Conservation (phyloP, 1,140 invertebrate genomes). For the Rhopalosiphum padi region DNA sequence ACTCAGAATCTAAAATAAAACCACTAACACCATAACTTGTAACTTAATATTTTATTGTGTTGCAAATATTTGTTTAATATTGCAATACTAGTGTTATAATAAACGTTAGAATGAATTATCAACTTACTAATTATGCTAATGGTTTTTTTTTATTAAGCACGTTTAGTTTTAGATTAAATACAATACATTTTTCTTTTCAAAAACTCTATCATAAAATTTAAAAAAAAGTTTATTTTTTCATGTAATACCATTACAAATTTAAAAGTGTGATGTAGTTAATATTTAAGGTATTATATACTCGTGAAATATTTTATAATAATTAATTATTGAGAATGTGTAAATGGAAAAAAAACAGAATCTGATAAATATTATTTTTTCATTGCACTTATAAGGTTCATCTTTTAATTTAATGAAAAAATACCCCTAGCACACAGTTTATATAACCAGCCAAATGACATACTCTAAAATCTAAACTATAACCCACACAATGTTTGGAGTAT, state of each 20-base stretch:
- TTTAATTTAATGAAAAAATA: background rate
- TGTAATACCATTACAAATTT: background rate
- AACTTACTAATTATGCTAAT: background rate
- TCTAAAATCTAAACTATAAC: background rate
- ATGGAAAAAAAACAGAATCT: background rate
- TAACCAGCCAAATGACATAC: background rate
- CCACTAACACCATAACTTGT: background rate
- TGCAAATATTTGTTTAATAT: background rate
- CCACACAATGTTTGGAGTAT: too few species aligned
- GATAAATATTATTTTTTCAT: background rate
- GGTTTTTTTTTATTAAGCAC: background rate
- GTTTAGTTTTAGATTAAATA: background rate
- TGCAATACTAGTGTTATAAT: background rate
- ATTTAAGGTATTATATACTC: background rate
- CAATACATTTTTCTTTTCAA: background rate
- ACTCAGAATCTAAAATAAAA: too few species aligned
- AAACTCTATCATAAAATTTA: background rate
- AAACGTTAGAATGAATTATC: background rate
- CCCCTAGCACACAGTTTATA: background rate
- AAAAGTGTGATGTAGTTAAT: background rate
- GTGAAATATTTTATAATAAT: background rate
- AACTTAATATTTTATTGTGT: background rate
- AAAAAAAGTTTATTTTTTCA: background rate
- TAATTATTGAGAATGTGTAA: background rate
- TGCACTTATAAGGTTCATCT: background rate